Percentiles rank a stretch among this genome's conserved stretches.
Evolutionary conservation across 1,140 invertebrate species (phyloP).

Genomic region (Orius laevigatus): DNA sequence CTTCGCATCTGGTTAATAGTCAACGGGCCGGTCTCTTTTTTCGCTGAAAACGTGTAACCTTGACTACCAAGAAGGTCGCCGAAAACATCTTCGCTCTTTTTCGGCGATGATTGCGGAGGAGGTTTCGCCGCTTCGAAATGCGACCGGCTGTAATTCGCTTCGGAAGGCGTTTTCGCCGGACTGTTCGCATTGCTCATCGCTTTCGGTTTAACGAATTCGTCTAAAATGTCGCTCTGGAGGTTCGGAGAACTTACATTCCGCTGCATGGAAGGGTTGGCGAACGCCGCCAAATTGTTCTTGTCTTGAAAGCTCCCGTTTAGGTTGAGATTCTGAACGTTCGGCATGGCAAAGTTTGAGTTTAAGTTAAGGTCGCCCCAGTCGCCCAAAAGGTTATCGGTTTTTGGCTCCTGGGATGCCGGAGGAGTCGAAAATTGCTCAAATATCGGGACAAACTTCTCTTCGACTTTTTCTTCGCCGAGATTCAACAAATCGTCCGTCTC

Average conservation of each 20-base stretch:
- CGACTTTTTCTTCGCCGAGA: background rate
- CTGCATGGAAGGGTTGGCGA: conserved; percentile 25
- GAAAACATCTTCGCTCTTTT: conserved; percentile 55
- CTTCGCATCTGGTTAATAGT: conserved; percentile 89
- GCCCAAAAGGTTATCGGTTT: conserved; percentile 11
- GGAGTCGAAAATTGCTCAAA: background rate
- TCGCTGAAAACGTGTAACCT: conserved; percentile 59
- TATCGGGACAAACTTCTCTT: too few species aligned
- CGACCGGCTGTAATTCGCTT: conserved; percentile 38
- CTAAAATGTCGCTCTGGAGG: conserved; percentile 37
- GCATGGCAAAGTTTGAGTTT: background rate
- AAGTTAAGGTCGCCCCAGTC: conserved; percentile 8
- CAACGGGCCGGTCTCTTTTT: conserved; percentile 58
- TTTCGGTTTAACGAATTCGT: conserved; percentile 27
- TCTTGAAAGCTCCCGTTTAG: background rate
- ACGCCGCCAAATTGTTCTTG: background rate
- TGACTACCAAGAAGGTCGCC: conserved; percentile 78
- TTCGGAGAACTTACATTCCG: conserved; percentile 42
- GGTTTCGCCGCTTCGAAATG: conserved; percentile 42
- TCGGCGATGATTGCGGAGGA: conserved; percentile 16
- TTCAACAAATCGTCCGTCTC: conserved; percentile 16
- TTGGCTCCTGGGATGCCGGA: background rate
- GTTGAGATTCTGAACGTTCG: conserved; percentile 1
- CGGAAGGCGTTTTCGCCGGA: conserved; percentile 25
- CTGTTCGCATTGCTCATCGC: conserved; percentile 18